These are phyloP conservation scores for Anthonomus grandis DNA, from an alignment of 1,140 invertebrate genomes.

Conservation along the genomic window DNA sequence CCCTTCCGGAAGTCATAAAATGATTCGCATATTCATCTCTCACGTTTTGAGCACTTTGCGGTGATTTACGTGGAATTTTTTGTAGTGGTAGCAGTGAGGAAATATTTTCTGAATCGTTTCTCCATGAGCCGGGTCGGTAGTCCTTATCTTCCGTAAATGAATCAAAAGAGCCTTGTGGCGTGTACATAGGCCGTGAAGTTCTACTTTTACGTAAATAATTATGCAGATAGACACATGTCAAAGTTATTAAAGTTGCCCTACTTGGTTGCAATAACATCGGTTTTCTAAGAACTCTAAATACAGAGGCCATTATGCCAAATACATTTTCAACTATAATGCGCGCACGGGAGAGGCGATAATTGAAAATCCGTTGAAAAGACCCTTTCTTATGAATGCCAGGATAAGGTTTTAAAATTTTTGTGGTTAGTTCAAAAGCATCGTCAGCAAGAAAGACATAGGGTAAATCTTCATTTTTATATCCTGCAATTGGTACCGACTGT, in stretches of 20 bases:
- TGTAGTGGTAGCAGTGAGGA: too few species aligned
- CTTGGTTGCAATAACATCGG: constrained; percentile 11
- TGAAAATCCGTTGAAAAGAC: constrained; percentile 16
- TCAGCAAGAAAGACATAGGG: constrained; percentile 18
- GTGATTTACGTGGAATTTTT: too few species aligned
- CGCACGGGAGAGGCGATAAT: constrained; percentile 15
- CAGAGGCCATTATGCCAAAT: constrained; percentile 15
- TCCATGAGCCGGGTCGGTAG: too few species aligned
- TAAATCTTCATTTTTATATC: neutral
- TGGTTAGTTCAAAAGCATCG: constrained; percentile 11
- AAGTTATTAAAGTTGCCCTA: neutral
- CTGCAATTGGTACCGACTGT: neutral
- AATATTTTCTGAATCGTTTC: too few species aligned
- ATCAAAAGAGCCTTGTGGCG: neutral
- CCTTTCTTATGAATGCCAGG: constrained; percentile 9
- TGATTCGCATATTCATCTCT: too few species aligned
- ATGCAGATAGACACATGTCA: constrained; percentile 2
- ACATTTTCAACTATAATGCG: constrained; percentile 17
- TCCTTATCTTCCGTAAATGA: too few species aligned
- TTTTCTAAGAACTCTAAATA: constrained; percentile 16
- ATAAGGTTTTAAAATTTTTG: constrained; percentile 21
- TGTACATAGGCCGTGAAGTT: constrained; percentile 6
- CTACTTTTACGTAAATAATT: constrained; percentile 10
- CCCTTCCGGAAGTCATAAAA: too few species aligned
- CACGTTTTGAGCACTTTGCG: too few species aligned